Base-by-base conservation (phyloP, 2,888 invertebrate species). In the Spodoptera picta region DNA sequence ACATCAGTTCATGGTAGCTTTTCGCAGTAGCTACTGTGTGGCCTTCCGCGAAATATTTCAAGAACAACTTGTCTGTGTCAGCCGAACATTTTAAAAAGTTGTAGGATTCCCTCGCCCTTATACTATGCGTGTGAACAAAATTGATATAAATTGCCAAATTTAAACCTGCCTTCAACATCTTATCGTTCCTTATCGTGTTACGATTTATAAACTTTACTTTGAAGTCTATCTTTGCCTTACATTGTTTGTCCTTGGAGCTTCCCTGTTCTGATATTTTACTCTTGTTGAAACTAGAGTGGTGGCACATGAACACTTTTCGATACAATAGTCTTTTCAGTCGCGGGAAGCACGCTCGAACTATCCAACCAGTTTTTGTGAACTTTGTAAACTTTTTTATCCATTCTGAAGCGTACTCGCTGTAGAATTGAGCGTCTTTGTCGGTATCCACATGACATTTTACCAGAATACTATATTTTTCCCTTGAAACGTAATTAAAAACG, bases 141-240 rank as follows among this genome's bases (percentile, higher is more conserved):
- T 82, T 69, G 43, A 76, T 73, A 10, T 42, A 45, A 19, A 76
- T 77, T 7, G 59, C 58, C 69, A 85, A 49, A 60, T 87, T 86
- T 31, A 86, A 66, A 10, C 83, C 81, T 3, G 80, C 66, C 10
- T 61, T 80, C n/a, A 86, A 57, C 24, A 65, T 48, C 11, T 65
- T 64, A 42, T 86, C 84, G 59, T 83, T 86, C 57, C 56, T 85
- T 0, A 80, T 76, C 0, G 84, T 86, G 59, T 83, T 79, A 19
- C 73, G 77, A 24, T 77, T 76, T 50, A 65, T 80, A 27, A 81
- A 65, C 62, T 84, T 87, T 10, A 86, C 46, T 77, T 76, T 80
- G 43, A 87, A 87, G 43, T 86, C 83, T 7, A 87, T 75, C 58
- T 76, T 79, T 2, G 87, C 87, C 46, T 56, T 63, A 60, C 87